Evolutionary conservation across 2,888 invertebrate species (phyloP), one percentile per base, ranked within the genome.

Genomic region (Agrochola litura): DNA sequence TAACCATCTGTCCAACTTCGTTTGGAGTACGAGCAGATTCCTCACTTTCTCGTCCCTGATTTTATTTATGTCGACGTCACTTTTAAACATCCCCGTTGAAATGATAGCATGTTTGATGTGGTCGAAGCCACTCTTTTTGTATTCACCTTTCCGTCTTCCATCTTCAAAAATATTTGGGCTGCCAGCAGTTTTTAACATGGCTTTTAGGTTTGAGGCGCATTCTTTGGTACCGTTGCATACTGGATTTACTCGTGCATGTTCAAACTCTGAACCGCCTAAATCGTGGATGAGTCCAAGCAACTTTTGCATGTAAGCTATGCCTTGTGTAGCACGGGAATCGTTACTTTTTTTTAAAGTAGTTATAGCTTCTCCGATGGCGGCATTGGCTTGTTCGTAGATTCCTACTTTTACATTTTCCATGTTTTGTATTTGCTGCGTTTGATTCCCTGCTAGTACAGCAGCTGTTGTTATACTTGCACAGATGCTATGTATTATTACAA

Each of bases 1-100:
- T 68, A 83, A 41, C 83, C 83, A 83, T 3, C 4, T 52, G 19
- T 84, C 74, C 52, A 83, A n/a, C 22, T 66, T 84, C 37, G 30
- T 19, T 22, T 83, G 76, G 2, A 84, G 60, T 16, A 1, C 0
- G 0, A 81, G 10, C 2, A 80, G 37, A 12, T 65, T 81, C 19
- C 56, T 65, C 22, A 77, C 16, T 22, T 68, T 76, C 2, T 60
- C 71, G 3, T 72, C 52, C 25, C 22, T 73, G 12, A 30, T 5
- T 54, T 0, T 52, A 3, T 6, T 6, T 41, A 79, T 0, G 0
- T 79, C 25, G 0, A 46, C 58, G 0, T 1, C n/a, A 19, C 9
- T 46, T 37, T 61, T 66, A 6, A 43, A 41, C 2, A 41, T 2
- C 10, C 37, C 79, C 56, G 43, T 37, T 6, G 14, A 12, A 1